Evolutionary conservation across 2,888 invertebrate genomes (phyloP).

Genomic region (Villa cingulata): DNA sequence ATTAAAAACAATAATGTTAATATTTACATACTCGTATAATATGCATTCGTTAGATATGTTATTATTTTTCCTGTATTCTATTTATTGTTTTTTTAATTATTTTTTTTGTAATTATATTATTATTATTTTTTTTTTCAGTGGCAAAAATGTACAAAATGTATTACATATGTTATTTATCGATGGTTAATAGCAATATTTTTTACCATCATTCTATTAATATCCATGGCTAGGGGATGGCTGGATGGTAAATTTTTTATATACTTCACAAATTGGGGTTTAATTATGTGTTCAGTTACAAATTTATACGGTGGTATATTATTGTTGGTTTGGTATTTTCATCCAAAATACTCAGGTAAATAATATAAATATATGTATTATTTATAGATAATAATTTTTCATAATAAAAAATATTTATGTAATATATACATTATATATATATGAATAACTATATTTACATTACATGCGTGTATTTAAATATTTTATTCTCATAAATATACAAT

Average conservation of each 20-base stretch:
- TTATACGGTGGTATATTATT: conserved; percentile 27
- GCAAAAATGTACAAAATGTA: conserved; percentile 28
- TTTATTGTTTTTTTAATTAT: too few species aligned
- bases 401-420: too few species aligned
- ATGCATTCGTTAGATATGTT: too few species aligned
- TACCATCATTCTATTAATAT: conserved; percentile 22
- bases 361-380: too few species aligned
- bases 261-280: conserved; percentile 34
- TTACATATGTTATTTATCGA: conserved; percentile 27
- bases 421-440: too few species aligned
- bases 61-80: too few species aligned
- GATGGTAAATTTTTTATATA: conserved; percentile 32
- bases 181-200: conserved; percentile 30
- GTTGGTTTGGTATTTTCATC: conserved; percentile 30
- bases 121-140: conserved; percentile 23
- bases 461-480: too few species aligned
- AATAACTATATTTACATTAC: too few species aligned
- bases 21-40: too few species aligned
- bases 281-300: conserved; percentile 26
- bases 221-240: conserved; percentile 22
- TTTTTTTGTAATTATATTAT: neutral
- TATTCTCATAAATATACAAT: too few species aligned
- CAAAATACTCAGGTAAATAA: conserved; percentile 15
- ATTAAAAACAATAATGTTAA: too few species aligned
- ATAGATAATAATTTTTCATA: too few species aligned